phyloP scores from a whole-genome alignment of 2,888 invertebrate genomes.

The Cheilosia vulpina region DNA sequence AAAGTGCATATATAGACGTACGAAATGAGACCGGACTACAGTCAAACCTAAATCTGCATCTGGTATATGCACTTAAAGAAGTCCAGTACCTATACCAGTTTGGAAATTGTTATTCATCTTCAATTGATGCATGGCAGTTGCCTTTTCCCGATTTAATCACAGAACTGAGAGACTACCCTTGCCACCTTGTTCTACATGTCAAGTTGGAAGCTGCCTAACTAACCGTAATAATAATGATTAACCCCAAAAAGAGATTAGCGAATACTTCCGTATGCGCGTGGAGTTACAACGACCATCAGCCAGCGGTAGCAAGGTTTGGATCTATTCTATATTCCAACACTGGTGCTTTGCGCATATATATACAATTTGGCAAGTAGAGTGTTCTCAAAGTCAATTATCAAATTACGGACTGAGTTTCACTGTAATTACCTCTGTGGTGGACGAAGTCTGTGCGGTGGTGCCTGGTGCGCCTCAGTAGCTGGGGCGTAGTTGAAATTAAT shows the following conservation, averaged over 20 bases:
- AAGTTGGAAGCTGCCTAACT: constrained; percentile 62
- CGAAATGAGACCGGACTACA: background rate
- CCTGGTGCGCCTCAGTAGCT: constrained; percentile 27
- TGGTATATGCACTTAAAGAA: constrained; percentile 37
- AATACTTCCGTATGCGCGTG: constrained; percentile 56
- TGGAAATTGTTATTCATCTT: constrained; percentile 52
- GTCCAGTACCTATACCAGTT: constrained; percentile 40
- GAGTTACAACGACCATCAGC: constrained; percentile 22
- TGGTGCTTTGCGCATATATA: constrained; percentile 10
- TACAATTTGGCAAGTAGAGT: constrained; percentile 57
- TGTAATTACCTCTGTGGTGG: constrained; percentile 46
- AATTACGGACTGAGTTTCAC: constrained; percentile 66
- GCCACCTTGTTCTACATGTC: constrained; percentile 20
- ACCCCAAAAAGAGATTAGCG: constrained; percentile 62
- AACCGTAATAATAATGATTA: constrained; percentile 68
- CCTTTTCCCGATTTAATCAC: constrained; percentile 41
- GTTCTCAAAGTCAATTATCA: constrained; percentile 68
- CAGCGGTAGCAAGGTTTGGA: constrained; percentile 41
- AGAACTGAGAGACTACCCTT: constrained; percentile 17
- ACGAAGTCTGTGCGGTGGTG: constrained; percentile 23
- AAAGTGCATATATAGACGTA: background rate
- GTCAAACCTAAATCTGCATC: constrained; percentile 2
- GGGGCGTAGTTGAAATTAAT: constrained; percentile 20
- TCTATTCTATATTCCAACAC: constrained; percentile 31
- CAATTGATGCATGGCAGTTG: constrained; percentile 38